Base-by-base conservation (phyloP, 2,797 vertebrate species). In the Myoxocephalus aenaeus region DNA sequence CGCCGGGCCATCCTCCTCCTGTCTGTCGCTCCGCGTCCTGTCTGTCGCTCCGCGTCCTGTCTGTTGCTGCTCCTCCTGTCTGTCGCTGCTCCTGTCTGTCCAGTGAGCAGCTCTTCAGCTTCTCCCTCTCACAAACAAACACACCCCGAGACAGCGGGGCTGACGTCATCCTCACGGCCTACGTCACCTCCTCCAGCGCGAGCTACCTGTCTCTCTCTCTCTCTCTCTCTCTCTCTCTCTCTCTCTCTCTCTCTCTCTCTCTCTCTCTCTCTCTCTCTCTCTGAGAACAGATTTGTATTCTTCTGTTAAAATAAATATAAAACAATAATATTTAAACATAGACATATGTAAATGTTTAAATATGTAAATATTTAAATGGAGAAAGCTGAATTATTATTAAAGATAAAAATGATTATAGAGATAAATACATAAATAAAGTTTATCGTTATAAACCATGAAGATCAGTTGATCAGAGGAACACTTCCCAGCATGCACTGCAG, bases 101-200 rank as follows among this genome's bases (percentile, higher is more conserved):
- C 58, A 34, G 34, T 34, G 34, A 34, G 34, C 34, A 34, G 34
- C 34, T 8, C 8, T 36, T 85, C 85, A 78, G 86, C 86, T 85
- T 81, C 83, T 89, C 87, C 89, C 87, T 87, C 87, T 90, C 83
- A 82, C 70, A 87, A 90, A 89, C 86, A 88, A 87, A 89, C 88
- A 87, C 87, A 90, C 86, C 86, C 90, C 77, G 86, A 83, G 57
- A 79, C 82, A 81, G 73, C 53, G 64, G 20, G 53, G 54, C 62
- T 89, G 87, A 91, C 90, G 89, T 91, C 88, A 89, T 56, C 72
- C 20, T 3, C 27, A 40, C 73, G 36, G 58, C 10, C 67, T 59
- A 83, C 86, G 86, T 88, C 85, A 88, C 64, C 85, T 69, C 81
- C 78, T 75, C 67, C 73, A 77, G 70, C 32, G 27, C 53, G 4